Evolutionary conservation across 1,140 invertebrate genomes (phyloP).

Genomic region (Drosophila arizonae): DNA sequence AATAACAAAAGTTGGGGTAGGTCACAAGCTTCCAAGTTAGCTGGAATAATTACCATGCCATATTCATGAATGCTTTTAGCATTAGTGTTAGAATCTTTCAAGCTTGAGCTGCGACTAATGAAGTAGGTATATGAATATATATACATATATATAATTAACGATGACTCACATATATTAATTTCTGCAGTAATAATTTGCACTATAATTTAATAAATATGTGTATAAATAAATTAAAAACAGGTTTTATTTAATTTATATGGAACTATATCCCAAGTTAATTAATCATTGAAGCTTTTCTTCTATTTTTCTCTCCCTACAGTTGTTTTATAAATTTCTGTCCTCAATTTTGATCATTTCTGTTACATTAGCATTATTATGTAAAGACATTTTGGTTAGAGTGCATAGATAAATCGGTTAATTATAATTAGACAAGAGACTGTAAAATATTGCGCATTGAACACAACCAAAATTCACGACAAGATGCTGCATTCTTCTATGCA

Average conservation of each 20-base stretch:
- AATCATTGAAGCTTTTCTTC: no score
- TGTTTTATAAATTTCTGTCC: background rate
- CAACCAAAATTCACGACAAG: constrained; percentile 65
- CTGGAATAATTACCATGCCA: background rate
- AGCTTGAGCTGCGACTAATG: background rate
- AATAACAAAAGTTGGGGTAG: constrained; percentile 2
- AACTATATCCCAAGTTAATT: no score
- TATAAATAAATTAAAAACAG: no score
- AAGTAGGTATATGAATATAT: background rate
- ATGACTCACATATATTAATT: background rate
- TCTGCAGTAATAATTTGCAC: background rate
- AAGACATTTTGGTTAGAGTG: constrained; percentile 28
- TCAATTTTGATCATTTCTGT: no score
- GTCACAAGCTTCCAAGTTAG: background rate
- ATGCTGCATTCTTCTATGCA: constrained; percentile 58
- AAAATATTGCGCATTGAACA: constrained; percentile 66
- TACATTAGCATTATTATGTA: background rate
- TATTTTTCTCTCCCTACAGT: no score
- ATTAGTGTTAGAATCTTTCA: background rate
- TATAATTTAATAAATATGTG: no score
- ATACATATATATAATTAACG: background rate
- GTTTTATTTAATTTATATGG: no score
- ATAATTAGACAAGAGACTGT: constrained; percentile 70
- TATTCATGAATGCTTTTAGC: background rate
- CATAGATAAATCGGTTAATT: constrained; percentile 68